Percentiles rank a stretch among this genome's conserved stretches.
These are phyloP conservation scores for Brachyptera putata DNA, from an alignment of 2,888 invertebrate species.

Conservation along the genomic window DNA sequence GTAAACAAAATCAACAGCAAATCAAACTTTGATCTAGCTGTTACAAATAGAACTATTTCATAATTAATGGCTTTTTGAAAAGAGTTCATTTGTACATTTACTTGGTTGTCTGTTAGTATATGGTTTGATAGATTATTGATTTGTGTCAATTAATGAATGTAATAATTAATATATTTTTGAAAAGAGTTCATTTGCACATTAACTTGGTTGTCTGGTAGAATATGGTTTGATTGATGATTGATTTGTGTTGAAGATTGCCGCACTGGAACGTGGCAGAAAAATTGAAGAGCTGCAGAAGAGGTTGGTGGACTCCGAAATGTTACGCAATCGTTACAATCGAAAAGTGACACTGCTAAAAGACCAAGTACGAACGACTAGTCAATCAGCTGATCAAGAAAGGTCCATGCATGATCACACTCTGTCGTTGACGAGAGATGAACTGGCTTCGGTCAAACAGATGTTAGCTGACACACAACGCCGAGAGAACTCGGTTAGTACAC, in stretches of 20 bases:
- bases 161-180: too few relatives aligned
- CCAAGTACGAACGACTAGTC: constrained; percentile 61
- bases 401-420: constrained; percentile 65
- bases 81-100: too few relatives aligned
- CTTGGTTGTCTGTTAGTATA: too few relatives aligned
- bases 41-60: too few relatives aligned
- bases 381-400: constrained; percentile 65
- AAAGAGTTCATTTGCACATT: too few relatives aligned
- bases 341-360: constrained; percentile 69
- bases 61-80: too few relatives aligned
- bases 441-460: constrained; percentile 67
- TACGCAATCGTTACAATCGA: constrained; percentile 68
- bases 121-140: too few relatives aligned
- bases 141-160: too few relatives aligned
- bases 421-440: constrained; percentile 68
- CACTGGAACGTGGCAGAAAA: constrained; percentile 76
- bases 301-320: constrained; percentile 72
- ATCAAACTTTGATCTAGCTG: too few relatives aligned
- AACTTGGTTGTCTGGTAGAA: too few relatives aligned
- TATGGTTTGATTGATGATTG: too few relatives aligned
- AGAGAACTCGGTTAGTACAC: constrained; percentile 57
- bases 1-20: too few relatives aligned
- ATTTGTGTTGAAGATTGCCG: constrained; percentile 60
- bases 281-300: constrained; percentile 79
- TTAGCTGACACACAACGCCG: constrained; percentile 69